Conservation (phyloP, 2,113 vertebrate species). For the Boleophthalmus pectinirostris region DNA sequence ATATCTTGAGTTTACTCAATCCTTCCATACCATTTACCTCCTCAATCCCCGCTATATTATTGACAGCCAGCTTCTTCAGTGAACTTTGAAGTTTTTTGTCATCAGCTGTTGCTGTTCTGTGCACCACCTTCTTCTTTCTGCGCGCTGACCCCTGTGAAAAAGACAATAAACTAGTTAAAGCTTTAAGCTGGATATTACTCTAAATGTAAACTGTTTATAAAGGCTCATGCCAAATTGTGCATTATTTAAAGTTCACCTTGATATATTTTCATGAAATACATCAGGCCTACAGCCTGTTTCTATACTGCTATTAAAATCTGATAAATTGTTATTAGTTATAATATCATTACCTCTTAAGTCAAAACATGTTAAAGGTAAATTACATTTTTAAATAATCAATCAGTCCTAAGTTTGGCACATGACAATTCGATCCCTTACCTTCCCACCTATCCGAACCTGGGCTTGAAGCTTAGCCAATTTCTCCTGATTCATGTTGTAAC, state of each 20-base stretch:
- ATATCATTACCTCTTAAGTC: not conserved
- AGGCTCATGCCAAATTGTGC: not conserved
- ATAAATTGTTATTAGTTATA: not conserved
- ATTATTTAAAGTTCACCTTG: not conserved
- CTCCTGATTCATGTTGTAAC: slow-evolving; percentile 92
- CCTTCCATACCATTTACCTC: slow-evolving; percentile 78
- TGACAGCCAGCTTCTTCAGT: slow-evolving; percentile 95
- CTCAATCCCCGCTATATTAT: slow-evolving; percentile 97
- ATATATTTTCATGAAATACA: not conserved
- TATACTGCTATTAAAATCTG: not conserved
- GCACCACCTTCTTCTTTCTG: slow-evolving; percentile 99
- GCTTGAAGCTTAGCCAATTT: slow-evolving; percentile 97
- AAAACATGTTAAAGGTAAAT: not conserved
- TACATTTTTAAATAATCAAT: not conserved
- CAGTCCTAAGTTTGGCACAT: not conserved
- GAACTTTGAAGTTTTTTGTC: slow-evolving; percentile 98
- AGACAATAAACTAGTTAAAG: not conserved
- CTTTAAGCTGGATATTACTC: too few species aligned
- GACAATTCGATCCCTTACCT: slow-evolving; percentile 77
- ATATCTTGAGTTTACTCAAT: not conserved
- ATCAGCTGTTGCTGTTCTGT: slow-evolving; percentile 96
- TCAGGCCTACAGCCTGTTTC: not conserved
- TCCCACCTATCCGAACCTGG: slow-evolving; percentile 98
- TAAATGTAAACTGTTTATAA: not conserved
- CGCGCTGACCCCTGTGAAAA: slow-evolving; percentile 87